Evolutionary conservation across 2,797 vertebrate species (phyloP), one percentile per base, ranked within the genome.

Genomic region (Melanotaenia parkinsoni): DNA sequence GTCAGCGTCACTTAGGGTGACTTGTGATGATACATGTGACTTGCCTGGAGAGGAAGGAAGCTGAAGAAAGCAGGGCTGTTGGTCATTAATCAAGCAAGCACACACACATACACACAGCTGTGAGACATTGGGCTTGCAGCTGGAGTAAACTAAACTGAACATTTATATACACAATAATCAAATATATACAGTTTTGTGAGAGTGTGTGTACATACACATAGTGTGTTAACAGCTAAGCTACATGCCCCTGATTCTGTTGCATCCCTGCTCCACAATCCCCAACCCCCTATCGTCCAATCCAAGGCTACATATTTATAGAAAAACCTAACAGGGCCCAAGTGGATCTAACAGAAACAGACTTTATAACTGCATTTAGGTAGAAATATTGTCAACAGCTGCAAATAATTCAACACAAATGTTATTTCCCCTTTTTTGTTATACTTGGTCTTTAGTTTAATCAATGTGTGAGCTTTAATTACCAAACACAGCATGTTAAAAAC

Each of bases 11-110:
- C 91, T 92, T 91, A 91, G 11, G 50, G 76, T 86, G 84, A 92
- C 74, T 47, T 40, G 35, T 84, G 85, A 88, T 88, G 91, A 90
- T 84, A 76, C 85, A 84, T 91, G 88, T 90, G 90, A 93, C 91
- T 91, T 58, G 63, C 81, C 74, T 74, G 67, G 77, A 83, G 76
- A 88, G 92, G 90, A 93, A 93, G 94, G 92, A 94, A 92, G 91
- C 86, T 70, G 79, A 86, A 87, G 87, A 85, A 89, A 84, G 85
- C 76, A 72, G 72, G 77, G 84, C 84, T 80, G 83, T 61, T 82
- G 84, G 87, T 89, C 92, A 93, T 95, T 92, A 94, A 94, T 94
- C 94, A 94, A 65, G 77, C 57, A 37, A 65, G 54, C 57, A 53
- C 62, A 45, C 63, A 66, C 58, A 61, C 33, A 45, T 10, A 53